These are phyloP conservation scores for Cynaeus angustus DNA, from an alignment of 2,888 invertebrate species.

Conservation along the genomic window DNA sequence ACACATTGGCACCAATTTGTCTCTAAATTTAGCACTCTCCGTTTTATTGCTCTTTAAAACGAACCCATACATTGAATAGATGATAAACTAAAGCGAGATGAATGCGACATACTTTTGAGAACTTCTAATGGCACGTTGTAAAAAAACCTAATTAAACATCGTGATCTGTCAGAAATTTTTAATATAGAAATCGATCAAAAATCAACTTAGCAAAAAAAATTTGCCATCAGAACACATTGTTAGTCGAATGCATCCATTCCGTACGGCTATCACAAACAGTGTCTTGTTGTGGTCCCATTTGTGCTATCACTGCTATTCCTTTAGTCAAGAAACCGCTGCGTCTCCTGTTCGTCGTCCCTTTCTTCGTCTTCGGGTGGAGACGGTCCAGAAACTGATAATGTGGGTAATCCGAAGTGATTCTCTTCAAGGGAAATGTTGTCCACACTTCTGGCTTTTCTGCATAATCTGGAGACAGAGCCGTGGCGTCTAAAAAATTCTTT, in stretches of 20 bases:
- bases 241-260: too few species aligned
- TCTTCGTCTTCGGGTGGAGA: constrained; percentile 83
- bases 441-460: constrained; percentile 86
- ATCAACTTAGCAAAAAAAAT: too few species aligned
- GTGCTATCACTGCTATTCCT: constrained; percentile 6
- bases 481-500: constrained; percentile 86
- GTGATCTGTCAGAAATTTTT: too few species aligned
- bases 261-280: not conserved
- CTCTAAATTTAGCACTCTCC: constrained; percentile 31
- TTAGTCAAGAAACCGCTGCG: constrained; percentile 49
- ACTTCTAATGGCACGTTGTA: not conserved
- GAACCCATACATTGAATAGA: constrained; percentile 12
- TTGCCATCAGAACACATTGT: too few species aligned
- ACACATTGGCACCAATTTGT: constrained; percentile 44
- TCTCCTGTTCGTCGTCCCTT: constrained; percentile 74
- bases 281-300: constrained; percentile 8
- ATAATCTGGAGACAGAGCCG: constrained; percentile 85
- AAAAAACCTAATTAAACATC: too few species aligned
- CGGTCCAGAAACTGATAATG: constrained; percentile 86
- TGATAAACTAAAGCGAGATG: constrained; percentile 1
- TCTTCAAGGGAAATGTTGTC: constrained; percentile 78
- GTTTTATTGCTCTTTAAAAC: constrained; percentile 38
- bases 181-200: too few species aligned
- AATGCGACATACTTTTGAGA: not conserved
- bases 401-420: constrained; percentile 82